phyloP scores from a whole-genome alignment of 2,888 invertebrate species.

The Bruchidius siliquastri region DNA sequence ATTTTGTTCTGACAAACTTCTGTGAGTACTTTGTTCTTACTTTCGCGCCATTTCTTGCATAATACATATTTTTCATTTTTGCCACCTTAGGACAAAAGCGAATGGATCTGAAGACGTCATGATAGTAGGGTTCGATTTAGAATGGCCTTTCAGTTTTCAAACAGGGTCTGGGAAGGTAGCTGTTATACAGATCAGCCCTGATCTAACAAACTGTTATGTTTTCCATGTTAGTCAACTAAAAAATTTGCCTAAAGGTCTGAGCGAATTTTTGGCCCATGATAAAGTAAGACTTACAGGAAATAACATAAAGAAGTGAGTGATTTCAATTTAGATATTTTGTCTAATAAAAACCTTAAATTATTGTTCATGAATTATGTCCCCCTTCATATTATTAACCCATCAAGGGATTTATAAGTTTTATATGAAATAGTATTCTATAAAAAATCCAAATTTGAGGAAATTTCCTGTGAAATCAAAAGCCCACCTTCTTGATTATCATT shows the following conservation, averaged over 20 bases:
- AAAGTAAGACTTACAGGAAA: conserved; percentile 59
- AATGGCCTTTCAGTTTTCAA: conserved; percentile 61
- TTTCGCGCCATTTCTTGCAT: not conserved
- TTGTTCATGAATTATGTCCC: too few species aligned
- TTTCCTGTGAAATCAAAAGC: too few species aligned
- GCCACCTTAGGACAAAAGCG: conserved; percentile 38
- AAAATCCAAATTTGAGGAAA: too few species aligned
- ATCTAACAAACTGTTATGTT: conserved; percentile 54
- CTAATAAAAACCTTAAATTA: too few species aligned
- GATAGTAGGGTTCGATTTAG: conserved; percentile 61
- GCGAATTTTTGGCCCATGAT: conserved; percentile 53
- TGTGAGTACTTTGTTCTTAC: conserved; percentile 37
- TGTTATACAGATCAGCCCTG: conserved; percentile 59
- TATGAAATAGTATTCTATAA: too few species aligned
- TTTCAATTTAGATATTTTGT: not conserved
- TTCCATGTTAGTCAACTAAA: conserved; percentile 55
- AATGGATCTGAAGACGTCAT: conserved; percentile 40
- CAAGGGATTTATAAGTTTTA: too few species aligned
- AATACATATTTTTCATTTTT: conserved; percentile 1
- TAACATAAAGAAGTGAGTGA: conserved; percentile 59
- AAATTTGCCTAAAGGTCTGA: conserved; percentile 55
- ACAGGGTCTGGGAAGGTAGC: conserved; percentile 58
- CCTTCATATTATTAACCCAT: too few species aligned
- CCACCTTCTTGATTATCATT: too few species aligned
- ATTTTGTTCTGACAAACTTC: conserved; percentile 46